Evolutionary conservation across 2,888 invertebrate species (phyloP), one percentile per base, ranked within the genome.

Genomic region (Zhuqinia jingwanae): DNA sequence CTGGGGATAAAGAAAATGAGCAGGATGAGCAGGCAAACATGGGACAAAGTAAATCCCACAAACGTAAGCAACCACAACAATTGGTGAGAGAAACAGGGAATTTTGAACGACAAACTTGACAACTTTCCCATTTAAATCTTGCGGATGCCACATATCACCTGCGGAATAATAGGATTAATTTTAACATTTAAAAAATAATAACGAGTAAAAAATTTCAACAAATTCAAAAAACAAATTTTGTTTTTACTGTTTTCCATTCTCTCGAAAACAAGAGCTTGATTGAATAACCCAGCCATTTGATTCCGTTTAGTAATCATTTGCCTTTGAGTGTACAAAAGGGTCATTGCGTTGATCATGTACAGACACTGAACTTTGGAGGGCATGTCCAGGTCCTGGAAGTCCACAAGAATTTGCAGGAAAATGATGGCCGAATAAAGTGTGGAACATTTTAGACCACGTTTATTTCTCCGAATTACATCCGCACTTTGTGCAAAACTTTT

Each of bases 11-110:
- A 79, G 20, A 15, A 79, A 65, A 25, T 65, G 20, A 13, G 1
- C 47, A 5, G 50, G 10, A 17, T 79, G 30, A 30, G 50, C 79
- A 17, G 79, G 79, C 2, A 79, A 17, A 65, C 79, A 79, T 0
- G 79, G 79, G 0, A 27, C 22, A 8, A 79, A 17, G 15, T 25
- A 22, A 15, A 65, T 17, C 0, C 50, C 79, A 2, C 6, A 5
- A 0, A 27, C 1, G 27, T 20, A 65, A 1, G 65, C 79, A 11
- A 22, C 11, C 1, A 30, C 47, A 8, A 45, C 45, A 0, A 79
- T 27, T 3, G 65, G 79, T 1, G 65, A n/a, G 1, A 65, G 6
- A 8, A 79, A 10, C 3, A 65, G 0, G 8, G 65, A 36, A 10
- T 65, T 79, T 65, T 79, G 63, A 0, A 79, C 1, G 25, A 63